Evolutionary conservation across 2,797 vertebrate genomes (phyloP).

Genomic region (Iguana delicatissima): DNA sequence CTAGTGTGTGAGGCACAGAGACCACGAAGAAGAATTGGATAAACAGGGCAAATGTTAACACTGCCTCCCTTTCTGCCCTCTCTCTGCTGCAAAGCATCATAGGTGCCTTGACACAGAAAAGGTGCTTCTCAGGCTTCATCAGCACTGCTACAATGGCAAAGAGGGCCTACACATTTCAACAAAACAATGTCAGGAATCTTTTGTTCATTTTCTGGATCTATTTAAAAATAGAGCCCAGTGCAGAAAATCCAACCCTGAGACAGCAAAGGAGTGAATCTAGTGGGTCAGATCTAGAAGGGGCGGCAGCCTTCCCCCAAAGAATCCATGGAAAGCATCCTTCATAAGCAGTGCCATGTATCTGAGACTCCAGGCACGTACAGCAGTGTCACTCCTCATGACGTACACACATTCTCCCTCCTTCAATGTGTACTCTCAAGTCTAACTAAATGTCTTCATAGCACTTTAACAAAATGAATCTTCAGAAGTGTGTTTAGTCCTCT

Average conservation of each 20-base stretch:
- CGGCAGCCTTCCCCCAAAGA: not conserved
- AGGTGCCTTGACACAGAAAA: not conserved
- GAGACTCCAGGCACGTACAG: not conserved
- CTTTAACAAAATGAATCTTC: not conserved
- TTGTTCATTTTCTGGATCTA: too few species aligned
- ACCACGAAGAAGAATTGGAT: not conserved
- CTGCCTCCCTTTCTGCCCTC: not conserved
- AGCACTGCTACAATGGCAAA: not conserved
- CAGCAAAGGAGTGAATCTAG: not conserved
- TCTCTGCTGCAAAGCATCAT: not conserved
- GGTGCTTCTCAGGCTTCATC: not conserved
- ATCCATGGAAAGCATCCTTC: not conserved
- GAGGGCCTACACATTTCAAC: not conserved
- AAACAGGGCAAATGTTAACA: not conserved
- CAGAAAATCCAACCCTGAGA: not conserved
- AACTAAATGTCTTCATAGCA: not conserved
- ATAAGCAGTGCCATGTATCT: too few species aligned
- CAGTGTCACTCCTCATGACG: not conserved
- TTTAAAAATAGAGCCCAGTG: not conserved
- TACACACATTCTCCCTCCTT: not conserved
- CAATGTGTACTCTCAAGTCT: not conserved
- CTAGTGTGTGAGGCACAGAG: too few species aligned
- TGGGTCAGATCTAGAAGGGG: not conserved
- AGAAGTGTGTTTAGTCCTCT: not conserved
- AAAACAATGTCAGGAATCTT: not conserved